A percentile compares a stretch with the other conserved stretches of the same genome.
Conservation (phyloP, 2,888 invertebrate genomes). For the Sminthurides aquaticus region DNA sequence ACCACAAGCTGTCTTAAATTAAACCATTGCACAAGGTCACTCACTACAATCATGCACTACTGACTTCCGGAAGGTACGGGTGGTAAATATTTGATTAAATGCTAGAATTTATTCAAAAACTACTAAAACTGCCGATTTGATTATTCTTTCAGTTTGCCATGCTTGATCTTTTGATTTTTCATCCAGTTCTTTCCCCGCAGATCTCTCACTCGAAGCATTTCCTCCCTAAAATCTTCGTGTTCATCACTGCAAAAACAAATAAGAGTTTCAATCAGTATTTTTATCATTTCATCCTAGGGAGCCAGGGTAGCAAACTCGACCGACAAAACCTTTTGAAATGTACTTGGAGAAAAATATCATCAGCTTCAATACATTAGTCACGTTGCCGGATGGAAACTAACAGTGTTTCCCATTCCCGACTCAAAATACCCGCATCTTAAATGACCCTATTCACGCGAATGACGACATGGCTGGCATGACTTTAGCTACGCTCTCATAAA, state of each 20-base stretch:
- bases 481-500: background rate
- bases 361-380: too few species aligned
- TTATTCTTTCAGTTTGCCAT: constrained; percentile 8
- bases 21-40: constrained; percentile 2
- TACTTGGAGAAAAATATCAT: too few species aligned
- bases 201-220: constrained; percentile 10
- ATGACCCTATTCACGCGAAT: background rate
- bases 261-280: background rate
- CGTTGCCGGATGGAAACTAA: background rate
- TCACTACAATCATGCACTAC: background rate
- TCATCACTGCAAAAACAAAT: constrained; percentile 21
- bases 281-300: background rate
- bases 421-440: background rate
- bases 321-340: background rate
- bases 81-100: too few species aligned
- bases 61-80: background rate
- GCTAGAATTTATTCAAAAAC: too few species aligned
- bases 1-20: constrained; percentile 2
- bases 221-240: constrained; percentile 19
- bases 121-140: too few species aligned
- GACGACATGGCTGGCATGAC: background rate
- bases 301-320: background rate
- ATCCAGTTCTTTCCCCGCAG: constrained; percentile 22
- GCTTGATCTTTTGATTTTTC: constrained; percentile 12
- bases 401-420: too few species aligned